A percentile compares a stretch with the other conserved stretches of the same genome.
Evolutionary conservation across 2,888 invertebrate genomes (phyloP).

Genomic region (Drosophila pseudotalamancana): DNA sequence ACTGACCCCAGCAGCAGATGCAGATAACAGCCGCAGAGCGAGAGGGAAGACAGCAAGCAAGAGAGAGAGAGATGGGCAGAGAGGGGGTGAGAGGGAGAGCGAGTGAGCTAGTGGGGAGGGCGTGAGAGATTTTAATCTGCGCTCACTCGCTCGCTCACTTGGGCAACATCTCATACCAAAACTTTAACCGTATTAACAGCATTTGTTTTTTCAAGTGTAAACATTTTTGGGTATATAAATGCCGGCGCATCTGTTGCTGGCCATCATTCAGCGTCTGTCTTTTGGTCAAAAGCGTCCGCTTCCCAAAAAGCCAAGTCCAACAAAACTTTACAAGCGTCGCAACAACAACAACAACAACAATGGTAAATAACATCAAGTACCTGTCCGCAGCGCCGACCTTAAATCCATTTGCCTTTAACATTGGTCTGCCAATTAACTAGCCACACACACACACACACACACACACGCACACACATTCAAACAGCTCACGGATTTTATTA

Average conservation of each 20-base stretch:
- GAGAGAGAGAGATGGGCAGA: background rate
- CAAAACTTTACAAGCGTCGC: conserved; percentile 47
- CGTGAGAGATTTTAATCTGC: conserved; percentile 34
- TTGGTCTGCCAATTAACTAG: conserved; percentile 49
- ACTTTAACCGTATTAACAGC: conserved; percentile 21
- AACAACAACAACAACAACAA: conserved; percentile 70
- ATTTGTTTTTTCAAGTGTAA: conserved; percentile 22
- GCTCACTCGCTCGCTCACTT: conserved; percentile 21
- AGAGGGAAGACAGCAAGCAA: conserved; percentile 1
- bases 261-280: conserved; percentile 68
- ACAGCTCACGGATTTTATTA: conserved; percentile 24
- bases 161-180: conserved; percentile 9
- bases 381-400: conserved; percentile 34
- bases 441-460: conserved; percentile 27
- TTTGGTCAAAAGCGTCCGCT: conserved; percentile 52
- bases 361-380: conserved; percentile 56
- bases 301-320: conserved; percentile 57
- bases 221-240: conserved; percentile 59
- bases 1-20: conserved; percentile 25
- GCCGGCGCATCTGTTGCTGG: conserved; percentile 64
- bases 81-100: background rate
- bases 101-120: background rate
- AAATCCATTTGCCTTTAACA: conserved; percentile 42
- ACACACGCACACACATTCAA: conserved; percentile 29
- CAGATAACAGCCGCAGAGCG: conserved; percentile 4